Conservation (phyloP, 1,140 invertebrate species). For the Bombus confusus region DNA sequence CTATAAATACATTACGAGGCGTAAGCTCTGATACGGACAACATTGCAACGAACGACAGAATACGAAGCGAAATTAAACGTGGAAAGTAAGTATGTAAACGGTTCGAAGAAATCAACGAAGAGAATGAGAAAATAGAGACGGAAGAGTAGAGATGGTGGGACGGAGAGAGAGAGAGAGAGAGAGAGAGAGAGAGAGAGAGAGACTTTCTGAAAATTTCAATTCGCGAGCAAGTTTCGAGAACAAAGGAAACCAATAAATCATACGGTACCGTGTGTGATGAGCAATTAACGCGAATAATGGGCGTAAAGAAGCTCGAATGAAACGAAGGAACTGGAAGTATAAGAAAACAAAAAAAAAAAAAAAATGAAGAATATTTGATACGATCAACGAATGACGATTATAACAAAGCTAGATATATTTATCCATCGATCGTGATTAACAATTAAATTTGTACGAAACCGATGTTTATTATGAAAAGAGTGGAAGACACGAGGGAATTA, state of each 20-base stretch:
- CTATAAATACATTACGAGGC: conserved; percentile 82
- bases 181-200: neutral
- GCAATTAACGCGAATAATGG: conserved; percentile 8
- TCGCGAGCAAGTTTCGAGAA: conserved; percentile 5
- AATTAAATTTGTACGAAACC: too few species aligned
- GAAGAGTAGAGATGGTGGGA: neutral
- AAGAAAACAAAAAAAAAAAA: neutral
- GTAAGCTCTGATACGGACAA: conserved; percentile 80
- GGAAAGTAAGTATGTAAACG: conserved; percentile 36
- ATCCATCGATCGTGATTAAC: too few species aligned
- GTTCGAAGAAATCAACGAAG: conserved; percentile 31
- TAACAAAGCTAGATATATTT: neutral
- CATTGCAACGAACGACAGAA: conserved; percentile 77
- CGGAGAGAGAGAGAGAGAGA: neutral
- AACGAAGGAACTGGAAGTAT: neutral
- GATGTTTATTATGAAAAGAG: too few species aligned
- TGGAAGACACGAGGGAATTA: too few species aligned
- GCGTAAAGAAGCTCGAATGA: neutral
- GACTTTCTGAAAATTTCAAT: conserved; percentile 41
- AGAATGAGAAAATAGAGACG: conserved; percentile 5
- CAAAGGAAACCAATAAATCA: neutral
- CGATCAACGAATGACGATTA: neutral
- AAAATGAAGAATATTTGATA: too few species aligned
- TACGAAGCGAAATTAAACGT: conserved; percentile 73
- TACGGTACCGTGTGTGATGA: neutral